Evolutionary conservation across 2,888 invertebrate species (phyloP).

Genomic region (Merodon equestris): DNA sequence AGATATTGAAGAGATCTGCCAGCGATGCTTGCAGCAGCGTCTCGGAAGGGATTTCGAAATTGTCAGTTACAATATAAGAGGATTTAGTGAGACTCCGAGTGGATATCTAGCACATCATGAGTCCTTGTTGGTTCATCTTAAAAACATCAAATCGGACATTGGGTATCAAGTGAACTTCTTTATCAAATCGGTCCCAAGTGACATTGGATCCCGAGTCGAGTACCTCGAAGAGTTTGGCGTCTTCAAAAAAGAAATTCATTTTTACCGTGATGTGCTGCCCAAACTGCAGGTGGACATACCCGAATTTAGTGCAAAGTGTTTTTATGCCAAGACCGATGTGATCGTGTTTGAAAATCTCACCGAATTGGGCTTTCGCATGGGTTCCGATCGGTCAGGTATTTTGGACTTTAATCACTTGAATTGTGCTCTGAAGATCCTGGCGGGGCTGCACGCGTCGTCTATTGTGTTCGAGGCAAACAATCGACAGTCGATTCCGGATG

Average conservation of each 20-base stretch:
- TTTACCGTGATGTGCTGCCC: conserved; percentile 79
- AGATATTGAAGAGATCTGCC: conserved; percentile 72
- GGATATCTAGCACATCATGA: conserved; percentile 76
- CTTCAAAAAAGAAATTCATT: conserved; percentile 79
- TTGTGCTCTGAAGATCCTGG: conserved; percentile 77
- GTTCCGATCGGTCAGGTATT: conserved; percentile 72
- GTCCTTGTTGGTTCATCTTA: conserved; percentile 72
- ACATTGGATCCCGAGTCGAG: conserved; percentile 79
- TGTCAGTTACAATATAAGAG: conserved; percentile 71
- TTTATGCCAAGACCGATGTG: conserved; percentile 76
- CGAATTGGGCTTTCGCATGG: conserved; percentile 74
- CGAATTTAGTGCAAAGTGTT: conserved; percentile 77
- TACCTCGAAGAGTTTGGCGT: conserved; percentile 79
- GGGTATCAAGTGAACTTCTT: conserved; percentile 79
- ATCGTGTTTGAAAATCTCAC: conserved; percentile 79
- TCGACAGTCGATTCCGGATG: conserved; percentile 70
- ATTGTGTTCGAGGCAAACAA: conserved; percentile 77
- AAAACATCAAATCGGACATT: conserved; percentile 70
- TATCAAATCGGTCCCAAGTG: conserved; percentile 82
- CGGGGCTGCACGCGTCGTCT: conserved; percentile 78
- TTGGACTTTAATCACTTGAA: conserved; percentile 78
- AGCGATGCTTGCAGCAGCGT: conserved; percentile 67
- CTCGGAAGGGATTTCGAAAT: conserved; percentile 69
- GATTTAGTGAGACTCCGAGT: conserved; percentile 72
- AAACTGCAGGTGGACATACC: conserved; percentile 73